Conservation (phyloP, 2,113 vertebrate genomes). For the Zosterops japonicus region DNA sequence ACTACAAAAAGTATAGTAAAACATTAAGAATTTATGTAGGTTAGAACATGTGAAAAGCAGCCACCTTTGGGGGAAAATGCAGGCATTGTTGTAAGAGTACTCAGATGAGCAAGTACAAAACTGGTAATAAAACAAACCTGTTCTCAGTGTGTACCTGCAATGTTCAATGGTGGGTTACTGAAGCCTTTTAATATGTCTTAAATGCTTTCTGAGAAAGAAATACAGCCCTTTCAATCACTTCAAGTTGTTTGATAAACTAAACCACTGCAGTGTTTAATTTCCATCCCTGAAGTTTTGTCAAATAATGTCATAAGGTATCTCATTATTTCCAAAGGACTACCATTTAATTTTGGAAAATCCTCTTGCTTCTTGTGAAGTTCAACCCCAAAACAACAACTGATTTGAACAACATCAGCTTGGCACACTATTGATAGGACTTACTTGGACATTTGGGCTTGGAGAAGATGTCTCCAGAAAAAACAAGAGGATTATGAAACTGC, state of each 20-base stretch:
- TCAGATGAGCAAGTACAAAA: background rate
- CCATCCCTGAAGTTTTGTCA: background rate
- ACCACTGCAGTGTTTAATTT: background rate
- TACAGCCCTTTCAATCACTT: background rate
- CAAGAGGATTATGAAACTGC: background rate
- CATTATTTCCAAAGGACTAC: background rate
- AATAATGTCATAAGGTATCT: background rate
- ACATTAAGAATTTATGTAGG: slow-evolving; percentile 70
- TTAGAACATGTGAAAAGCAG: slow-evolving; percentile 31
- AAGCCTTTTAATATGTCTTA: background rate
- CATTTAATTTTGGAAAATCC: background rate
- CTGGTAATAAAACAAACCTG: background rate
- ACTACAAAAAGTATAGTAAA: slow-evolving; percentile 43
- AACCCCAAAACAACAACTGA: background rate
- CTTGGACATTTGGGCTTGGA: background rate
- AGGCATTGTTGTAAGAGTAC: background rate
- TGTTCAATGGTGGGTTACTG: background rate
- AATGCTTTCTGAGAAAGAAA: background rate
- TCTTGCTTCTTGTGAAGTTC: background rate
- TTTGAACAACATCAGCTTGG: background rate
- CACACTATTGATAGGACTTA: background rate
- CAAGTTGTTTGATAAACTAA: background rate
- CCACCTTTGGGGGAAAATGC: background rate
- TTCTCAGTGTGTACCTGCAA: background rate
- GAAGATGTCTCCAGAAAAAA: background rate